Percentiles rank a stretch among this genome's conserved stretches.
Conservation (phyloP, 2,113 vertebrate genomes). For the Rhynchomys soricoides region DNA sequence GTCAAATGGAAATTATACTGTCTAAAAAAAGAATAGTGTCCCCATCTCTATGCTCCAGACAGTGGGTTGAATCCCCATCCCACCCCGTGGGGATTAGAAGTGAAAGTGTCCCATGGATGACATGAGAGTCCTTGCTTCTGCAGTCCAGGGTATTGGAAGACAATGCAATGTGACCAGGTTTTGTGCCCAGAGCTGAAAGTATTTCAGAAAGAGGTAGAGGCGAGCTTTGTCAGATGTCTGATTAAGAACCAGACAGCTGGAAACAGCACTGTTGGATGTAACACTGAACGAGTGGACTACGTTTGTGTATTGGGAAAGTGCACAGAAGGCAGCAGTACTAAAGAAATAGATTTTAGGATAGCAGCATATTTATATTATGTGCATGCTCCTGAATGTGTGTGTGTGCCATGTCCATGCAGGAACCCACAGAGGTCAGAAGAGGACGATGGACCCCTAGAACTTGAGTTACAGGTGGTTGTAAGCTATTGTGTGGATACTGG, state of each 20-base stretch:
- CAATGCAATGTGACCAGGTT: neutral
- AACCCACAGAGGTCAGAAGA: neutral
- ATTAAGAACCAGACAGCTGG: neutral
- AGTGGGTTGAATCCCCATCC: neutral
- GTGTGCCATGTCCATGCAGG: neutral
- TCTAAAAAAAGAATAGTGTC: neutral
- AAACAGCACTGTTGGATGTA: neutral
- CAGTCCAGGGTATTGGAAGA: neutral
- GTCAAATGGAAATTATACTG: neutral
- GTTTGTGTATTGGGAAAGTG: neutral
- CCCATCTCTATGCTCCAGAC: neutral
- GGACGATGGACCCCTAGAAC: neutral
- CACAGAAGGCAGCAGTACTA: neutral
- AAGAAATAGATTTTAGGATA: neutral
- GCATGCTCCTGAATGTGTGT: neutral
- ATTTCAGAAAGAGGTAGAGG: slow-evolving; percentile 14
- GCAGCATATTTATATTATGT: neutral
- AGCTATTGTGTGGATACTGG: neutral
- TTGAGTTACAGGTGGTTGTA: neutral
- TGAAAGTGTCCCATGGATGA: neutral
- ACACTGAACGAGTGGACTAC: neutral
- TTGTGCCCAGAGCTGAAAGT: neutral
- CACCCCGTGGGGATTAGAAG: neutral
- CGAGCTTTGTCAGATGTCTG: neutral
- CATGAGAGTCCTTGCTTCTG: neutral